A percentile compares a stretch with the other conserved stretches of the same genome.
Conservation (phyloP, 2,113 vertebrate genomes). For the Ancistrus triradiatus region DNA sequence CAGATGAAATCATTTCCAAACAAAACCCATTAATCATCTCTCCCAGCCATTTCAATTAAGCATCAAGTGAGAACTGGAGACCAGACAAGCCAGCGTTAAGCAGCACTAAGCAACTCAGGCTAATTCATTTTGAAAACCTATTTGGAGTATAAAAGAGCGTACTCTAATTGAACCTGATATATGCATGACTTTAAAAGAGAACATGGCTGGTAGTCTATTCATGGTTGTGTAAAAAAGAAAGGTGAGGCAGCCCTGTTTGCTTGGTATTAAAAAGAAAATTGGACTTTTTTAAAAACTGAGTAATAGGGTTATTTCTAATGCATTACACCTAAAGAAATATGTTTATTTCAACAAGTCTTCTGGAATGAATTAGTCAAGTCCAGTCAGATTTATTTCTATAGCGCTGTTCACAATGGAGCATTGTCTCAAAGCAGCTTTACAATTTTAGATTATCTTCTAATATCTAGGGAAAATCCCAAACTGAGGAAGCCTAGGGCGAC, state of each 20-base stretch:
- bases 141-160: conserved; percentile 24
- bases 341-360: too few species aligned
- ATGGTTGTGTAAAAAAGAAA: conserved; percentile 13
- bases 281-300: too few species aligned
- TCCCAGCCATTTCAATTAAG: conserved; percentile 27
- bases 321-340: too few species aligned
- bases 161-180: conserved; percentile 43
- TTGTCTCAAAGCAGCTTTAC: too few species aligned
- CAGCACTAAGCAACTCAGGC: conserved; percentile 8
- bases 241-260: not conserved
- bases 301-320: too few species aligned
- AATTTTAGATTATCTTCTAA: too few species aligned
- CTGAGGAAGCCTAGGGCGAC: too few species aligned
- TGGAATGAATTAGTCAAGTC: too few species aligned
- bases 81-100: conserved; percentile 13
- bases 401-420: too few species aligned
- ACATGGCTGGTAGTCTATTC: not conserved
- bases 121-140: conserved; percentile 44
- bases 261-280: not conserved
- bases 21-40: conserved; percentile 39
- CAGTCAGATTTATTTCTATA: too few species aligned
- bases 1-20: conserved; percentile 26
- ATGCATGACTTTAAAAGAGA: conserved; percentile 22
- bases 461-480: too few species aligned
- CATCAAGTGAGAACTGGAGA: conserved; percentile 6